A percentile compares a stretch with the other conserved stretches of the same genome.
Evolutionary conservation across 2,113 vertebrate species (phyloP).

Genomic region (Chaenocephalus aceratus): DNA sequence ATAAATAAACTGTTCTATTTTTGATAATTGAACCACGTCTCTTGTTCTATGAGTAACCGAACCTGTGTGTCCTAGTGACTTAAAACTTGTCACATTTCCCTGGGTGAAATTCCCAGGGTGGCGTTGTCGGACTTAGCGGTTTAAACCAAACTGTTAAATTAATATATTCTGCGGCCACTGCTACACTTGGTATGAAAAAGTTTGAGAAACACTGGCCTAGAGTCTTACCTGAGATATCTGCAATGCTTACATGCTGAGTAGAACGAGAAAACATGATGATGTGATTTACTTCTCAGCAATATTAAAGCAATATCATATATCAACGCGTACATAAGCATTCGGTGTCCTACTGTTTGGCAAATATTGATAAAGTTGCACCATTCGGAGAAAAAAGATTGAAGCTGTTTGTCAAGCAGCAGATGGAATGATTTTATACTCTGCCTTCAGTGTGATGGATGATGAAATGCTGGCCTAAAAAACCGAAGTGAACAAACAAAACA

Average conservation of each 20-base stretch:
- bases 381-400: constrained; percentile 57
- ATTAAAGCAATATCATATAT: constrained; percentile 62
- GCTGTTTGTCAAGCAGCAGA: constrained; percentile 59
- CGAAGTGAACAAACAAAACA: constrained; percentile 70
- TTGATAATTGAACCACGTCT: too few relatives aligned
- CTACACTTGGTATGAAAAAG: too few relatives aligned
- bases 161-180: too few relatives aligned
- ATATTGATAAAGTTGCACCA: constrained; percentile 76
- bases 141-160: too few relatives aligned
- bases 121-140: too few relatives aligned
- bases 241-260: constrained; percentile 50
- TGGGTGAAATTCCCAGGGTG: too few relatives aligned
- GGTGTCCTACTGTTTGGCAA: constrained; percentile 56
- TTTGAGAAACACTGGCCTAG: background rate
- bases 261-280: constrained; percentile 30
- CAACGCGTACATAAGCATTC: constrained; percentile 42
- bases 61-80: too few relatives aligned
- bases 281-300: constrained; percentile 59
- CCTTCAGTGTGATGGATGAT: constrained; percentile 71
- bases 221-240: constrained; percentile 27
- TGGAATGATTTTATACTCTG: constrained; percentile 59
- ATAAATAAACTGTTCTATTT: too few relatives aligned
- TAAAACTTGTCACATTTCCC: too few relatives aligned
- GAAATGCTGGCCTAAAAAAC: constrained; percentile 71
- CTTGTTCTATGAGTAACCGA: too few relatives aligned